A percentile compares a stretch with the other conserved stretches of the same genome.
Evolutionary conservation across 2,888 invertebrate species (phyloP).

Genomic region (Drosophila picticornis): DNA sequence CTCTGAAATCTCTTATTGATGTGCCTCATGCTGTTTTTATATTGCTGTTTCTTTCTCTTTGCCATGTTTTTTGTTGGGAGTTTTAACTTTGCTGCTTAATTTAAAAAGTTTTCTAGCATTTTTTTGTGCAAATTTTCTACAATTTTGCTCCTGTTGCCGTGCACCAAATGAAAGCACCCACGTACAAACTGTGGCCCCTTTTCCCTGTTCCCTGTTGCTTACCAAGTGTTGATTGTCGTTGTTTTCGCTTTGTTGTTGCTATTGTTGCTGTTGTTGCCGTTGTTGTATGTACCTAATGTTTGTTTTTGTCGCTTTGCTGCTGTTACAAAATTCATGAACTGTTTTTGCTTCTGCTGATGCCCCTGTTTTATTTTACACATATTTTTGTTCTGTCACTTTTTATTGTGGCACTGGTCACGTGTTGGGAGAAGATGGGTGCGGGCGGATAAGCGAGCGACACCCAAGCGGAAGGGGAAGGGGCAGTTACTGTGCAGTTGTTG

Average conservation of each 20-base stretch:
- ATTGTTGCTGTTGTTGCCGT: constrained; percentile 29
- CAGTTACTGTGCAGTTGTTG: constrained; percentile 51
- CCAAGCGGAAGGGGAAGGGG: background rate
- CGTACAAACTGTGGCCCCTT: constrained; percentile 26
- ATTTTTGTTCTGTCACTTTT: constrained; percentile 78
- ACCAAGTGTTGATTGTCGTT: constrained; percentile 58
- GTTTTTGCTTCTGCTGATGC: constrained; percentile 58
- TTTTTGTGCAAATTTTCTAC: constrained; percentile 65
- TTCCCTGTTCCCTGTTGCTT: constrained; percentile 9
- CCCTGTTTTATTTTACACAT: constrained; percentile 76
- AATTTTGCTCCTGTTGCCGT: constrained; percentile 46
- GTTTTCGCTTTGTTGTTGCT: constrained; percentile 9
- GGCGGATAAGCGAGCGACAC: constrained; percentile 8
- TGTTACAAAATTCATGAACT: constrained; percentile 77
- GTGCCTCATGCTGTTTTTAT: constrained; percentile 11
- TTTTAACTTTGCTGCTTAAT: constrained; percentile 79
- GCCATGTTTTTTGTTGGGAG: constrained; percentile 53
- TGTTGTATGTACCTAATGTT: constrained; percentile 56
- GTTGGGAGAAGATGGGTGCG: background rate
- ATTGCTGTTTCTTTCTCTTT: constrained; percentile 6
- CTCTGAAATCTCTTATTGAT: constrained; percentile 27
- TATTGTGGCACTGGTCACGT: constrained; percentile 59
- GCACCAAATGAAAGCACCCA: constrained; percentile 31
- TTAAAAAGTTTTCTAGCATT: constrained; percentile 71
- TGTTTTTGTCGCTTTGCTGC: constrained; percentile 74